Conservation (phyloP, 2,888 invertebrate genomes). For the Eupithecia insigniata region DNA sequence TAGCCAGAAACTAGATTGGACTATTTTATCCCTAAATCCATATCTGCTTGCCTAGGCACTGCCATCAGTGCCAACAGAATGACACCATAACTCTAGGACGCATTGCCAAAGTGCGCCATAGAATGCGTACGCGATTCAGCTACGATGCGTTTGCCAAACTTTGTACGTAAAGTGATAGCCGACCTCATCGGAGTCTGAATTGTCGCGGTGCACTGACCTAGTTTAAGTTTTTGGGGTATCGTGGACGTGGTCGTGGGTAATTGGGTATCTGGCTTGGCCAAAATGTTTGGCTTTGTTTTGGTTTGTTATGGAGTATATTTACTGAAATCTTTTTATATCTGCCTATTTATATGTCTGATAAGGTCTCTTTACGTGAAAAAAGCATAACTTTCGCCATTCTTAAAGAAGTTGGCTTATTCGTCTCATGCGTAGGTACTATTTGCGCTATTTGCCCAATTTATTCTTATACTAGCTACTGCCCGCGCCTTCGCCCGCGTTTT, state of each 20-base stretch:
- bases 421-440: too few relatives aligned
- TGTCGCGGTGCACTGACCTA: constrained; percentile 14
- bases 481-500: too few relatives aligned
- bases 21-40: constrained; percentile 14
- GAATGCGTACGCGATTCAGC: constrained; percentile 34
- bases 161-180: constrained; percentile 15
- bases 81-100: constrained; percentile 51
- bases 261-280: not conserved
- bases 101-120: constrained; percentile 46
- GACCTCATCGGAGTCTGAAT: constrained; percentile 15
- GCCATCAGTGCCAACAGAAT: constrained; percentile 64
- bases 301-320: not conserved
- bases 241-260: not conserved
- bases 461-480: too few relatives aligned
- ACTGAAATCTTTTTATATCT: not conserved
- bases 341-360: not conserved
- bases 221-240: not conserved
- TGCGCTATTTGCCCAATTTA: too few relatives aligned
- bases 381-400: too few relatives aligned
- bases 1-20: not conserved
- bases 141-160: constrained; percentile 35
- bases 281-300: not conserved
- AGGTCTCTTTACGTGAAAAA: too few relatives aligned
- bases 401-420: too few relatives aligned
- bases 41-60: constrained; percentile 48